Conservation (phyloP, 1,140 invertebrate genomes). For the Coelopa frigida region DNA sequence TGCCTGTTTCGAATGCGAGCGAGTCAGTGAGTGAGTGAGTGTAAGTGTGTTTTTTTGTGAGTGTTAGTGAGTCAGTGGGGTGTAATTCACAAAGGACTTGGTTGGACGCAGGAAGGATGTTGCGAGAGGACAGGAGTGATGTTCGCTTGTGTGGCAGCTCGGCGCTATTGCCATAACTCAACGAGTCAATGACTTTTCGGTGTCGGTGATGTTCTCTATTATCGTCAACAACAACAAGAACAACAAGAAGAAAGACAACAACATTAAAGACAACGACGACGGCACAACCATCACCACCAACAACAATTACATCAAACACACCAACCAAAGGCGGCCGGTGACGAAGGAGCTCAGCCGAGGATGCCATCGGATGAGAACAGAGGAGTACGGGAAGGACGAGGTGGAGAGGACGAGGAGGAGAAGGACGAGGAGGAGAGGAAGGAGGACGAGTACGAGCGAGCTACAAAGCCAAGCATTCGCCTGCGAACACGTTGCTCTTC, state of each 20-base stretch:
- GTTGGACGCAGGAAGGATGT: no score
- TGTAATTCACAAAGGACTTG: no score
- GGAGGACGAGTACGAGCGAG: background rate
- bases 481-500: background rate
- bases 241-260: background rate
- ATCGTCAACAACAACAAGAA: constrained; percentile 32
- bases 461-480: no score
- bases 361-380: background rate
- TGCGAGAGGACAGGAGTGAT: no score
- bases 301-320: constrained; percentile 9
- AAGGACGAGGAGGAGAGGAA: background rate
- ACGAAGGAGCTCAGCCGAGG: constrained; percentile 3
- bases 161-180: constrained; percentile 35
- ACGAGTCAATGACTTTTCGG: constrained; percentile 45
- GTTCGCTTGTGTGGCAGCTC: constrained; percentile 1
- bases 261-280: background rate
- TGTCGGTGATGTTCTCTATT: constrained; percentile 44
- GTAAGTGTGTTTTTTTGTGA: no score
- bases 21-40: no score
- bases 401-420: background rate
- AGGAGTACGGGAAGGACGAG: background rate
- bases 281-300: background rate
- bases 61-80: no score
- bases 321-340: background rate
- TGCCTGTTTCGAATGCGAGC: no score